Evolutionary conservation across 2,113 vertebrate species (phyloP).

Genomic region (Haliaeetus leucogaster): DNA sequence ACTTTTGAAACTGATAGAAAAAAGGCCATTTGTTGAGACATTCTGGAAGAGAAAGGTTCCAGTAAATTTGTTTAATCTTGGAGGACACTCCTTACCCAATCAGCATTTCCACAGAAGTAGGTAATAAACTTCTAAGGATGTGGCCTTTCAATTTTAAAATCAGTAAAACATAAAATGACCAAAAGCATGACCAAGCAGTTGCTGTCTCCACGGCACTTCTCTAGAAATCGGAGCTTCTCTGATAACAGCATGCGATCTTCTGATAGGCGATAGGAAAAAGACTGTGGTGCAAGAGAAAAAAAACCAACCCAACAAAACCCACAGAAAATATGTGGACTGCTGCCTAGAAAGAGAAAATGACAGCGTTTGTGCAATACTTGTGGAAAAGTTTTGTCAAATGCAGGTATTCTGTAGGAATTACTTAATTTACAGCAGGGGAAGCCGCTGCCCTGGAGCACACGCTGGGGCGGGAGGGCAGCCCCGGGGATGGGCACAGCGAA

Average conservation of each 20-base stretch:
- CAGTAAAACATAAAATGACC: neutral
- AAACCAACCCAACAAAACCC: neutral
- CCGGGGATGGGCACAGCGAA: neutral
- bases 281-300: neutral
- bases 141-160: neutral
- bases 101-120: neutral
- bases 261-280: neutral
- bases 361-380: neutral
- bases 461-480: neutral
- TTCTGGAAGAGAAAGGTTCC: constrained; percentile 53
- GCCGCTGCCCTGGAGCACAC: neutral
- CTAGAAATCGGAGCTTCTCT: neutral
- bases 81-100: neutral
- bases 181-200: neutral
- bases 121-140: neutral
- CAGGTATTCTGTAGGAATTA: neutral
- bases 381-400: neutral
- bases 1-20: constrained; percentile 19
- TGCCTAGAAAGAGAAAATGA: neutral
- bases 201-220: neutral
- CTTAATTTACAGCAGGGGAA: neutral
- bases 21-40: neutral
- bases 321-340: neutral
- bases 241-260: accelerated
- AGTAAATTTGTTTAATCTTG: constrained; percentile 30